Conservation (phyloP, 1,140 invertebrate species). For the Ridgeia piscesae region DNA sequence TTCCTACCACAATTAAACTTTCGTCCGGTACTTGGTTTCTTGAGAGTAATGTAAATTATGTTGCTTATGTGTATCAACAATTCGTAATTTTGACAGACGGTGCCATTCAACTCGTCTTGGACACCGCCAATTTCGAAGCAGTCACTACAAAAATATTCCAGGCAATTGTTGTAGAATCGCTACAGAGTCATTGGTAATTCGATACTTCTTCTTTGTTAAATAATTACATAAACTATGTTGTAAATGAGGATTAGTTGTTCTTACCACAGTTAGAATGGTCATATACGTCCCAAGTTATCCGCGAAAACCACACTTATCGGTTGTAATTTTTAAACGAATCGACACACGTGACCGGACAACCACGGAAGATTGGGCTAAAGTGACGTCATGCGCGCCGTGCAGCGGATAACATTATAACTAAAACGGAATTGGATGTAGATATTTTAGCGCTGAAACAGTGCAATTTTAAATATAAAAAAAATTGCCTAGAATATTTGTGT, state of each 20-base stretch:
- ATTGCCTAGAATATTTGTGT: too few relatives aligned
- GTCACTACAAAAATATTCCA: neutral
- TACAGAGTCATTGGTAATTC: neutral
- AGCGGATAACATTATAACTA: neutral
- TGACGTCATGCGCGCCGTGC: slow-evolving; percentile 2
- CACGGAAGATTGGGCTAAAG: neutral
- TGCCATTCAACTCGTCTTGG: neutral
- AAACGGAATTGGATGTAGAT: neutral
- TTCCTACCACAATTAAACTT: neutral
- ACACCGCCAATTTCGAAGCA: neutral
- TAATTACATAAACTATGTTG: neutral
- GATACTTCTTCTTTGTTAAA: neutral
- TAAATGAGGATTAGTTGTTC: neutral
- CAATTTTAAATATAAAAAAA: too few relatives aligned
- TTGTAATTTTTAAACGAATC: neutral
- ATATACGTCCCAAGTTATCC: neutral
- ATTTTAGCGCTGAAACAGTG: neutral
- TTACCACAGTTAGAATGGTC: neutral
- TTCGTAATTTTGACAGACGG: neutral
- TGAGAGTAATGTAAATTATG: neutral
- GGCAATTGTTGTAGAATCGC: neutral
- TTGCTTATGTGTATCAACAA: neutral
- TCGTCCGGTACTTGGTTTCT: neutral
- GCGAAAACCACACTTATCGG: neutral
- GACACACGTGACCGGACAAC: neutral